phyloP scores from a whole-genome alignment of 2,797 vertebrate genomes.

The Pseudochromis fuscus region DNA sequence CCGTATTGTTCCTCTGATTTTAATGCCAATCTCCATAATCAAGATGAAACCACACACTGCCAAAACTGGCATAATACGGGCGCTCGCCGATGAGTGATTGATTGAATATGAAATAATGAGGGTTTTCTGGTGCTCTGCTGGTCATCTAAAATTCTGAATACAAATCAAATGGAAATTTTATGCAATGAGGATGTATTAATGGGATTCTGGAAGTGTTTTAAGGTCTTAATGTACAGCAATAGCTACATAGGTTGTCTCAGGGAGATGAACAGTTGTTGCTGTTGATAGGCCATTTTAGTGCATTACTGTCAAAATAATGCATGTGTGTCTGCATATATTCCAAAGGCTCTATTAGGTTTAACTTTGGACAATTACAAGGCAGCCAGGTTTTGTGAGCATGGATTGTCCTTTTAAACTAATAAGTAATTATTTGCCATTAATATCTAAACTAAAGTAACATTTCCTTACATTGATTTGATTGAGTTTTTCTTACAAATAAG shows the following conservation, averaged over 20 bases:
- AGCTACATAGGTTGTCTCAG: slow-evolving; percentile 82
- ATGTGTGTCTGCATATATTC: slow-evolving; percentile 82
- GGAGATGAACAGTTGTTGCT: slow-evolving; percentile 85
- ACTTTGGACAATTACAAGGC: slow-evolving; percentile 78
- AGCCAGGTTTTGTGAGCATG: slow-evolving; percentile 38
- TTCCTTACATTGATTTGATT: slow-evolving; percentile 29
- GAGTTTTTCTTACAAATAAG: neutral
- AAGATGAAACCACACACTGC: slow-evolving; percentile 83
- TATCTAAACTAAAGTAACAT: slow-evolving; percentile 42
- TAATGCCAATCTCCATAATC: slow-evolving; percentile 89
- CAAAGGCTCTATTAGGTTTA: slow-evolving; percentile 68
- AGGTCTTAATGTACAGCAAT: slow-evolving; percentile 88
- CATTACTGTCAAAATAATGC: slow-evolving; percentile 89
- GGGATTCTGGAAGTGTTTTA: slow-evolving; percentile 81
- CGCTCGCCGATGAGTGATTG: slow-evolving; percentile 86
- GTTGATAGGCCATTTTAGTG: slow-evolving; percentile 87
- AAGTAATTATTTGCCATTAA: slow-evolving; percentile 61
- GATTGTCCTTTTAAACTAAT: slow-evolving; percentile 58
- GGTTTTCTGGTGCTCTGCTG: slow-evolving; percentile 82
- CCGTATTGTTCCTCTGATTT: slow-evolving; percentile 79
- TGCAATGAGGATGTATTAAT: slow-evolving; percentile 89
- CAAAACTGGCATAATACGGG: slow-evolving; percentile 73
- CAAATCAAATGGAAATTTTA: slow-evolving; percentile 90
- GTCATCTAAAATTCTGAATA: slow-evolving; percentile 89
- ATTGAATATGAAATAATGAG: slow-evolving; percentile 91